Conservation (phyloP, 2,113 vertebrate species). For the Tetrax tetrax region DNA sequence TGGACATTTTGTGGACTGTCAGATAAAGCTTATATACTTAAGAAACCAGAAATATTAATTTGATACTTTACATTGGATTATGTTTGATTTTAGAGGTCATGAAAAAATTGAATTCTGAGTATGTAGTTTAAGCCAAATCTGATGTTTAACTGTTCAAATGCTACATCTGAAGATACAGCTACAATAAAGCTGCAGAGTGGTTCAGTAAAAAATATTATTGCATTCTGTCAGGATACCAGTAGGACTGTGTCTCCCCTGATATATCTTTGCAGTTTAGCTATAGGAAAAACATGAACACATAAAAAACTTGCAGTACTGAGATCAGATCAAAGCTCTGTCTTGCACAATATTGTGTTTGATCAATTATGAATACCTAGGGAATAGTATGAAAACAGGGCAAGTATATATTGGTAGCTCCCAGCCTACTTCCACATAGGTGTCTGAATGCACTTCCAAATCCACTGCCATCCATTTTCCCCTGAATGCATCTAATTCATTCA, state of each 20-base stretch:
- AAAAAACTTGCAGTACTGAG: conserved; percentile 4
- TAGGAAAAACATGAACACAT: conserved; percentile 31
- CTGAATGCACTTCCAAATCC: neutral
- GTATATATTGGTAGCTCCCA: neutral
- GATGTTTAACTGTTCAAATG: neutral
- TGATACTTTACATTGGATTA: neutral
- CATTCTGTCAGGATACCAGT: neutral
- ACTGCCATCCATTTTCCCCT: neutral
- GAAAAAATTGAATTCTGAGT: neutral
- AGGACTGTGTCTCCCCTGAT: neutral
- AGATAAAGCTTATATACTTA: neutral
- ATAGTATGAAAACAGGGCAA: neutral
- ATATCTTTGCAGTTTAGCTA: conserved; percentile 10
- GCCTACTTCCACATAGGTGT: neutral
- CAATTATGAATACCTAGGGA: conserved; percentile 31
- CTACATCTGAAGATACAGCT: neutral
- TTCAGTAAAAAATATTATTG: neutral
- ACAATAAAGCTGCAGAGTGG: neutral
- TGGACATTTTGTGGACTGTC: neutral
- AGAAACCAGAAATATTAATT: neutral
- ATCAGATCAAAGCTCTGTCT: conserved; percentile 49
- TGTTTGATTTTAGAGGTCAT: neutral
- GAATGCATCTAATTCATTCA: neutral
- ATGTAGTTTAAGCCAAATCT: neutral
- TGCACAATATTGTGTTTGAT: conserved; percentile 47